Evolutionary conservation across 1,140 invertebrate genomes (phyloP).

Genomic region (Aphelenchoides avenae): DNA sequence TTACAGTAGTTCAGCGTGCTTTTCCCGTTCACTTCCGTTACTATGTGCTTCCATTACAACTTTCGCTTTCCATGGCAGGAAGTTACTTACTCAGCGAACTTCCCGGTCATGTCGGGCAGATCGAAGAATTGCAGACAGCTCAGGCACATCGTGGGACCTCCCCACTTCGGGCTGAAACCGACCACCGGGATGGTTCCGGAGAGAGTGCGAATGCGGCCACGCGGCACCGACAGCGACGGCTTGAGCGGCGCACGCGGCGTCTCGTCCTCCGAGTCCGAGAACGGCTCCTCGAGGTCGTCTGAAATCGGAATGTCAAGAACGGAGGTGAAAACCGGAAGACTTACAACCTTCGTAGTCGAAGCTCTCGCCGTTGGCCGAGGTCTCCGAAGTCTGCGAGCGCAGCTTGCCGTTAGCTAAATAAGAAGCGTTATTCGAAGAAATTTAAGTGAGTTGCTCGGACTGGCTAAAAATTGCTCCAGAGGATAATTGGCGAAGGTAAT

Average conservation of each 20-base stretch:
- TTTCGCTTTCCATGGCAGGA: conserved; percentile 5
- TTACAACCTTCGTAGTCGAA: conserved; percentile 54
- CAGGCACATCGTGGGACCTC: conserved; percentile 58
- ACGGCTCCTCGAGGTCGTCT: conserved; percentile 58
- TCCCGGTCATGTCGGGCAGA: conserved; percentile 48
- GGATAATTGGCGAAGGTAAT: too few relatives aligned
- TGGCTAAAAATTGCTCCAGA: too few relatives aligned
- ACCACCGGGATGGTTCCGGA: conserved; percentile 58
- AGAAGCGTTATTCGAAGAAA: too few relatives aligned
- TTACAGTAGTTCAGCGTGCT: too few relatives aligned
- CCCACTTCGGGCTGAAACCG: conserved; percentile 58
- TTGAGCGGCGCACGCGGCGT: conserved; percentile 38
- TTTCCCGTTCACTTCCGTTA: too few relatives aligned
- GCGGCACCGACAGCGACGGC: conserved; percentile 50
- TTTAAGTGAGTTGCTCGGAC: too few relatives aligned
- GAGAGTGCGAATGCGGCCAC: conserved; percentile 56
- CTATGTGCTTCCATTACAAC: too few relatives aligned
- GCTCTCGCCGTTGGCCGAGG: conserved; percentile 54
- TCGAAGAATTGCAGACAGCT: conserved; percentile 57
- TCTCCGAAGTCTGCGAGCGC: conserved; percentile 31
- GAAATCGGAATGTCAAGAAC: conserved; percentile 15
- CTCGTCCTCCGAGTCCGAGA: conserved; percentile 58
- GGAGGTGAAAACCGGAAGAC: not conserved
- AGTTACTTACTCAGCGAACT: conserved; percentile 43
- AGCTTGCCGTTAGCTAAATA: conserved; percentile 36